Percentiles rank a stretch among this genome's conserved stretches.
These are phyloP conservation scores for Hirtodrosophila duncani DNA, from an alignment of 2,888 invertebrate species.

Conservation along the genomic window DNA sequence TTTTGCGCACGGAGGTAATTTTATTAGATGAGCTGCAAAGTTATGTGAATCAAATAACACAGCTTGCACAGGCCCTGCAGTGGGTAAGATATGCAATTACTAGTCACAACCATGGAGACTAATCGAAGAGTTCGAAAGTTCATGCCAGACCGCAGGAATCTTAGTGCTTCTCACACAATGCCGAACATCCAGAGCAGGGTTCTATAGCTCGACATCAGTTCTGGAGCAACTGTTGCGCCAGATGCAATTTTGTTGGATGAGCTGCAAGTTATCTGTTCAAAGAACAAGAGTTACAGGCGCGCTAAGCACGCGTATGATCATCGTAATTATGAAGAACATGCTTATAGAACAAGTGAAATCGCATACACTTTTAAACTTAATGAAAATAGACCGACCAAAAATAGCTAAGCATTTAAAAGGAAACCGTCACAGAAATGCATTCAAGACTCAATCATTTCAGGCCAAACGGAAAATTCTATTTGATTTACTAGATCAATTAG, in stretches of 20 bases:
- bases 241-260: conserved; percentile 64
- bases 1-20: conserved; percentile 64
- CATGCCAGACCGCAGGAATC: no score
- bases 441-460: no score
- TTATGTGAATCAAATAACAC: conserved; percentile 63
- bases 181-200: conserved; percentile 49
- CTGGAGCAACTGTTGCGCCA: conserved; percentile 66
- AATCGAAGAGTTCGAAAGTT: background rate
- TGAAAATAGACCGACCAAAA: no score
- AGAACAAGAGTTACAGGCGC: conserved; percentile 61
- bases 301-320: conserved; percentile 61
- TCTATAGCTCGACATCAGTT: conserved; percentile 67
- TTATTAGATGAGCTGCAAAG: conserved; percentile 66
- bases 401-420: no score
- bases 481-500: conserved; percentile 2
- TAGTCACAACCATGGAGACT: conserved; percentile 15
- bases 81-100: conserved; percentile 40
- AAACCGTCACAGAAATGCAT: no score
- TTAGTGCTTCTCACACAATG: conserved; percentile 19
- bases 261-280: conserved; percentile 65
- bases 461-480: conserved; percentile 1
- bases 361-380: background rate
- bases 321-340: no score
- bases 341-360: no score
- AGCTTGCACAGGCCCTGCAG: conserved; percentile 63